Evolutionary conservation across 2,113 vertebrate species (phyloP), one percentile per base, ranked within the genome.

Genomic region (Recurvirostra avosetta): DNA sequence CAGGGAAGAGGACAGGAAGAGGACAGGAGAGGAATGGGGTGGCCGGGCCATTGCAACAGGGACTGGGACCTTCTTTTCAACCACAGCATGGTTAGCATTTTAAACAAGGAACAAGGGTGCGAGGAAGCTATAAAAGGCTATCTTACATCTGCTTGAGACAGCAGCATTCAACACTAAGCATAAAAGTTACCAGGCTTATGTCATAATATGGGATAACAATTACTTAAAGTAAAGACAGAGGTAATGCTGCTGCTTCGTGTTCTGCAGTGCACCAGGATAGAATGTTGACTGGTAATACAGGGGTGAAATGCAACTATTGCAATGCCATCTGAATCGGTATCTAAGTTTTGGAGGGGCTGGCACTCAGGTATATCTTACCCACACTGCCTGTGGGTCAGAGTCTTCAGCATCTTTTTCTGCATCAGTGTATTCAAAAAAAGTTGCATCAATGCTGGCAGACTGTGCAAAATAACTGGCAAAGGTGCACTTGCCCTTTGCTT

Each of bases 381-480:
- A 34, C 11, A 15, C 26, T n/a, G 53, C 43, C 67, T 45, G 14
- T 15, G 45, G 53, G 36, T 49, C 81, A 43, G 41, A 71, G n/a
- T 23, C 50, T 74, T 81, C 86, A 71, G 34, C 61, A 66, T 38
- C 53, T 32, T 70, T 56, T 86, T 43, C 59, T 87, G 77, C 45
- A 70, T 16, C 34, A 38, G 8, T 15, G 8, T 36, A 43, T 40
- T 71, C 32, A 18, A 70, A 71, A 70, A 4, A 21, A 68, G 30
- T 27, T 30, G 25, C 0, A 0, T 56, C 5, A 2, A 5, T 66
- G 36, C 68, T 85, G 49, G 14, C 0, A 0, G 11, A 15, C 16
- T 1, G 0, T 32, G 27, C 72, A 52, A 55, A 65, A 15, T 8
- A 56, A 40, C 73, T 49, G 41, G 17, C 81, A 49, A 32, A 77